Percentiles rank a stretch among this genome's conserved stretches.
Conservation (phyloP, 2,888 invertebrate species). For the Rosalia funebris region DNA sequence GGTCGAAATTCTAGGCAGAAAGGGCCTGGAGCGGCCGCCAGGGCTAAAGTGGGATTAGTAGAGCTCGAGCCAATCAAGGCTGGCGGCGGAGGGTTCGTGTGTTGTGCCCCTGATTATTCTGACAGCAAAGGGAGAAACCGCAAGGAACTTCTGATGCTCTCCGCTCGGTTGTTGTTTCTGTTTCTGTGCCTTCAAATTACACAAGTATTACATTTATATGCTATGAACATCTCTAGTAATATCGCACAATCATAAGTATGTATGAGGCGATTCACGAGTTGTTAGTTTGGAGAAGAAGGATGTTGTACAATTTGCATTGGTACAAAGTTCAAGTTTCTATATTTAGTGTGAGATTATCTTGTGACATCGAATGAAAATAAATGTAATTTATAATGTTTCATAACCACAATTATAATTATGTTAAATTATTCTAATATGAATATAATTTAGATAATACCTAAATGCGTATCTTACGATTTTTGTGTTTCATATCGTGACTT, state of each 20-base stretch:
- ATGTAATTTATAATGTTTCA: not conserved
- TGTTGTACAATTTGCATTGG: not conserved
- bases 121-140: constrained; percentile 45
- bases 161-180: constrained; percentile 19
- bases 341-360: too few relatives aligned
- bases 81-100: constrained; percentile 51
- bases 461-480: too few relatives aligned
- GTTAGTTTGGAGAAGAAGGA: not conserved
- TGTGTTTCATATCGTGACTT: too few relatives aligned
- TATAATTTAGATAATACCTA: too few relatives aligned
- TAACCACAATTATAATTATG: too few relatives aligned
- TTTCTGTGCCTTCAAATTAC: constrained; percentile 32
- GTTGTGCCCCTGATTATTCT: constrained; percentile 48
- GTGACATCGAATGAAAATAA: too few relatives aligned
- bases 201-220: constrained; percentile 30
- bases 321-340: too few relatives aligned
- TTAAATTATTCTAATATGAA: too few relatives aligned
- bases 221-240: constrained; percentile 16
- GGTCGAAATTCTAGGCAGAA: constrained; percentile 54
- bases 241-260: constrained; percentile 16
- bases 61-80: constrained; percentile 77
- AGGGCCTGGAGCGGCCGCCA: constrained; percentile 71
- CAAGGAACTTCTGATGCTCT: constrained; percentile 42
- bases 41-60: constrained; percentile 77
- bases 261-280: constrained; percentile 4